phyloP scores from a whole-genome alignment of 2,113 vertebrate genomes.

The Psittacara wagleri region DNA sequence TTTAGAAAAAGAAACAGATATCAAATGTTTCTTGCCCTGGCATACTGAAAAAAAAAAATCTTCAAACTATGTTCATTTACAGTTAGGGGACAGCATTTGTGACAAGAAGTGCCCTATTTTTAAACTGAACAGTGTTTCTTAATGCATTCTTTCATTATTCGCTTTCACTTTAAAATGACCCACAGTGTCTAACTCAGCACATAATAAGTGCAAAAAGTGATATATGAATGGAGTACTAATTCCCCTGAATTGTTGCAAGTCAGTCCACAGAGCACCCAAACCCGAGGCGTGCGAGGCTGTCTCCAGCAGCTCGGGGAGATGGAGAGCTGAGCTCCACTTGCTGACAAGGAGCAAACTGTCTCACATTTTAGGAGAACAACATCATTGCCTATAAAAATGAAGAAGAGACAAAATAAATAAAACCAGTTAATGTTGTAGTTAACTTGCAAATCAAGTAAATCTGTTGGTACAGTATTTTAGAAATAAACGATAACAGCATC shows the following conservation, averaged over 20 bases:
- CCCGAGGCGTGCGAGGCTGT: slow-evolving; percentile 31
- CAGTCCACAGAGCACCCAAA: slow-evolving; percentile 31
- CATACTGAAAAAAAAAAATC: slow-evolving; percentile 23
- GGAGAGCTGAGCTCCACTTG: slow-evolving; percentile 77
- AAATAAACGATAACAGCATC: slow-evolving; percentile 81
- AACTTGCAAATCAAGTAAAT: slow-evolving; percentile 85
- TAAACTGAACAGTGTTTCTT: neutral
- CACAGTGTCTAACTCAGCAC: neutral
- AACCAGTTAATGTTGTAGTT: slow-evolving; percentile 83
- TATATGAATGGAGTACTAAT: slow-evolving; percentile 2
- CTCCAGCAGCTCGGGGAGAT: slow-evolving; percentile 62
- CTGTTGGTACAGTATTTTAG: slow-evolving; percentile 84
- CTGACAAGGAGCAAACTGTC: slow-evolving; percentile 83
- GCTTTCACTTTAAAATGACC: slow-evolving; percentile 30
- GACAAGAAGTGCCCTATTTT: slow-evolving; percentile 15
- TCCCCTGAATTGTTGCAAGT: neutral
- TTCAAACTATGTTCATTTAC: slow-evolving; percentile 19
- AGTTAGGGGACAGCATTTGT: slow-evolving; percentile 9
- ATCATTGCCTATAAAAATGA: slow-evolving; percentile 80
- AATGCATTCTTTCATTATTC: neutral
- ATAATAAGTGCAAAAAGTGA: neutral
- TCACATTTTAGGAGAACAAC: slow-evolving; percentile 80
- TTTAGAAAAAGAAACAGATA: slow-evolving; percentile 30
- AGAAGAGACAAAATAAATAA: slow-evolving; percentile 82
- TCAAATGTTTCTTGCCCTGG: neutral